Base-by-base conservation (phyloP, 2,888 invertebrate species). In the Atethmia centrago region DNA sequence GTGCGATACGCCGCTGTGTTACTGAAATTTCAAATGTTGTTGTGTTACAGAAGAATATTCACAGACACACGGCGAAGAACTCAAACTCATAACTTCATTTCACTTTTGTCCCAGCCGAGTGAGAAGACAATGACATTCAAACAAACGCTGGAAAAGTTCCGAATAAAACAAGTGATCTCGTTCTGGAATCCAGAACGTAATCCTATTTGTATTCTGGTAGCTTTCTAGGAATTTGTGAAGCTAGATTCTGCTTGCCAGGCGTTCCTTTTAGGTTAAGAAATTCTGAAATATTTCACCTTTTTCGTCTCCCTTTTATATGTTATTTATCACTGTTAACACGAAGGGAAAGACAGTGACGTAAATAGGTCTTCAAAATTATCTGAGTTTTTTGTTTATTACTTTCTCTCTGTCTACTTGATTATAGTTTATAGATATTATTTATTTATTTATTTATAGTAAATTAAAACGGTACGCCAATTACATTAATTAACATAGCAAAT, bases 151-250 rank as follows among this genome's bases (percentile, higher is more conserved):
- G 45, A 45, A 74, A 65, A 69, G 28, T 36, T 55, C 16, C 12
- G 21, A 47, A 62, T 51, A 72, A 71, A 71, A 28, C 56, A 10
- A 68, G 19, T 47, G 49, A 45, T 72, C 47, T 21, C 28, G 62
- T 64, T 63, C 49, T 66, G n/a, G 31, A 64, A 71, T 77, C 53
- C 40, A 59, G 28, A 72, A 16, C 42, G 61, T 79, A 84, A 85
- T 85, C 84, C 42, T 79, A 84, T 86, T 85, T 79, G 76, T 85
- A 85, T 85, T 79, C 85, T 55, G 68, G 61, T 36, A 51, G 72
- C 75, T 77, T 63, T 61, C 59, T 25, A 8, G 31, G 72, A 61
- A 74, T 81, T 85, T 72, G 71, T 72, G 64, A 53, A 68, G 71
- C 63, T 67, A 70, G 51, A 68, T 72, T 70, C 71, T 70, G 64